Evolutionary conservation across 2,888 invertebrate species (phyloP), one percentile per base, ranked within the genome.

Genomic region (Lysandra bellargus): DNA sequence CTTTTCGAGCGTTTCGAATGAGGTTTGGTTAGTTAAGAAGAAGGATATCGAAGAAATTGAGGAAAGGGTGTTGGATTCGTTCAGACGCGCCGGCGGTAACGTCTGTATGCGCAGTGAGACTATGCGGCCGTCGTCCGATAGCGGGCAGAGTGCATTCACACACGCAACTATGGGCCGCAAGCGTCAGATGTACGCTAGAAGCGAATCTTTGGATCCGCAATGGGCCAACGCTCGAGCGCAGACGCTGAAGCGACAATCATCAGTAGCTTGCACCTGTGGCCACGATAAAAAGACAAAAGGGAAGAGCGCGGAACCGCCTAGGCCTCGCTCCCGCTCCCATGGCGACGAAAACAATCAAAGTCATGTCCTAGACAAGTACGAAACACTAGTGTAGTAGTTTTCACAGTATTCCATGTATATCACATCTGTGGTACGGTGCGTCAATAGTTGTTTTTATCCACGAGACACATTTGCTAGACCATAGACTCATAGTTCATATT

Each of bases 21-120:
- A 94, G 83, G 94, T 94, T 73, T 94, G 94, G 94, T 87, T 94
- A 69, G 94, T 94, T n/a, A 94, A 94, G 85, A 94, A 94, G 85
- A 94, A 94, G 83, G 94, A 94, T 74, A 94, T 94, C 1, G 94
- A 94, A 78, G 94, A 93, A 83, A 94, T 94, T 40, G 94, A 94
- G 82, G 94, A 93, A 83, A 85, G 94, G 40, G 94, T 94, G 14
- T 79, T 94, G 78, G 94, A 94, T 80, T 94, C 94, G 80, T 92
- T 94, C 82, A 83, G 93, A 0, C 90, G 94, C 7, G 90, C 92
- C 6, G 91, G 92, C 5, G 92, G 91, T 40, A 89, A 87, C 80
- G 81, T 89, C 40, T 91, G 90, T 81, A 85, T 85, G 86, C 83
- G 89, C 49, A 84, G 87, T 81, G 90, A 89, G 77, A 86, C 89